A percentile compares a stretch with the other conserved stretches of the same genome.
These are phyloP conservation scores for Scalopus aquaticus DNA, from an alignment of 2,113 vertebrate species.

Conservation along the genomic window DNA sequence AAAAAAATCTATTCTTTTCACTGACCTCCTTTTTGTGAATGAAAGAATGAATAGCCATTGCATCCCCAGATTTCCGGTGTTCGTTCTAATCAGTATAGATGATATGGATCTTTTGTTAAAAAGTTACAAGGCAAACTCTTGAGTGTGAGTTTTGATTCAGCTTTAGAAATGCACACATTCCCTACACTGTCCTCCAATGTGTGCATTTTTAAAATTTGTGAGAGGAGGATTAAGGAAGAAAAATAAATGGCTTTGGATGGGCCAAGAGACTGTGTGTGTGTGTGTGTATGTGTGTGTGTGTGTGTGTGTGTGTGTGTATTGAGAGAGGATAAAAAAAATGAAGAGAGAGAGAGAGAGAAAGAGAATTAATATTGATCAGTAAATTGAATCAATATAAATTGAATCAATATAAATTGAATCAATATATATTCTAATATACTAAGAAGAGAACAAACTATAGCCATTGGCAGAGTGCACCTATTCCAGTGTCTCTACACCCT, in stretches of 20 bases:
- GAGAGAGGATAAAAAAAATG: too few relatives aligned
- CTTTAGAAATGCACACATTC: neutral
- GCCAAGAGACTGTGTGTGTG: neutral
- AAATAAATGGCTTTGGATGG: neutral
- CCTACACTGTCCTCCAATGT: neutral
- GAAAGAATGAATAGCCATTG: neutral
- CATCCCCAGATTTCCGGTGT: neutral
- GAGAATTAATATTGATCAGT: too few relatives aligned
- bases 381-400: too few relatives aligned
- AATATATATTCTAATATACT: too few relatives aligned
- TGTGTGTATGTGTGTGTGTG: neutral
- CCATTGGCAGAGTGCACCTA: neutral
- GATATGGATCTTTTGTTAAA: neutral
- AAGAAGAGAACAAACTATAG: neutral
- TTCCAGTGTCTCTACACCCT: neutral
- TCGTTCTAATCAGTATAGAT: neutral
- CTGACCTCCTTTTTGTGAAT: neutral
- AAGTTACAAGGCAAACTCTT: neutral
- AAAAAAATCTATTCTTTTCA: neutral
- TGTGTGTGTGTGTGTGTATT: neutral
- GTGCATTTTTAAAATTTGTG: neutral
- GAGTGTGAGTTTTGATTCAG: neutral
- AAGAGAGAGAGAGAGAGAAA: neutral
- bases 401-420: too few relatives aligned
- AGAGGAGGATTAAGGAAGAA: neutral